Conservation (phyloP, 2,888 invertebrate genomes). For the Odontomyia ornata region DNA sequence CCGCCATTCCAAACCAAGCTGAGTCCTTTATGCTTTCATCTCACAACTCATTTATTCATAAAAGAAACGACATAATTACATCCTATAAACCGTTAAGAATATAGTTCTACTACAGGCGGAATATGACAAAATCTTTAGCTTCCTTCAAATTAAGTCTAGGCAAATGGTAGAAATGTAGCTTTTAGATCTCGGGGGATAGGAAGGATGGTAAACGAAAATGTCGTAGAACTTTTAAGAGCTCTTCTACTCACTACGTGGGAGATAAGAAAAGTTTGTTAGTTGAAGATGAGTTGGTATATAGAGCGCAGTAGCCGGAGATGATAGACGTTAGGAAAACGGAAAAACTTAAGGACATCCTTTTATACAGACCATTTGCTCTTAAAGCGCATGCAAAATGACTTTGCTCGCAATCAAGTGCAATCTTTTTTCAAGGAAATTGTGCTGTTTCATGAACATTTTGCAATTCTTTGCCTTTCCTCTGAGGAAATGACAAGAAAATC, state of each 20-base stretch:
- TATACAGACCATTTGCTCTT: conserved; percentile 21
- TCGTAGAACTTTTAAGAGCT: neutral
- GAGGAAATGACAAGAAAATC: neutral
- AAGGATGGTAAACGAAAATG: neutral
- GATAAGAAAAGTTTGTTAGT: neutral
- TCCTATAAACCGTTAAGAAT: conserved; percentile 30
- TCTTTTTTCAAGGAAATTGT: neutral
- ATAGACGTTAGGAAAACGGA: neutral
- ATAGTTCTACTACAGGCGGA: neutral
- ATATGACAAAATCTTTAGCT: conserved; percentile 34
- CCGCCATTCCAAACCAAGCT: neutral
- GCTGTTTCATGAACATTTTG: neutral
- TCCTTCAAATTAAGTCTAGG: conserved; percentile 31
- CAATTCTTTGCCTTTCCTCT: neutral
- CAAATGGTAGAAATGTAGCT: neutral
- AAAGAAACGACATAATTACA: conserved; percentile 38
- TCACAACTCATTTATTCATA: conserved; percentile 37
- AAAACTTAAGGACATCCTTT: conserved; percentile 36
- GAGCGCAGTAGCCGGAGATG: neutral
- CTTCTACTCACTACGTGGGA: neutral
- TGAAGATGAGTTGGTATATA: neutral
- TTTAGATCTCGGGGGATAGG: too few species aligned
- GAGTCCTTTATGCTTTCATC: conserved; percentile 14
- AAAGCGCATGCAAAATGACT: conserved; percentile 31
- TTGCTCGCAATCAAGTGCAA: conserved; percentile 22